These are phyloP conservation scores for Terrapene triunguis DNA, from an alignment of 2,113 vertebrate genomes.

Conservation along the genomic window DNA sequence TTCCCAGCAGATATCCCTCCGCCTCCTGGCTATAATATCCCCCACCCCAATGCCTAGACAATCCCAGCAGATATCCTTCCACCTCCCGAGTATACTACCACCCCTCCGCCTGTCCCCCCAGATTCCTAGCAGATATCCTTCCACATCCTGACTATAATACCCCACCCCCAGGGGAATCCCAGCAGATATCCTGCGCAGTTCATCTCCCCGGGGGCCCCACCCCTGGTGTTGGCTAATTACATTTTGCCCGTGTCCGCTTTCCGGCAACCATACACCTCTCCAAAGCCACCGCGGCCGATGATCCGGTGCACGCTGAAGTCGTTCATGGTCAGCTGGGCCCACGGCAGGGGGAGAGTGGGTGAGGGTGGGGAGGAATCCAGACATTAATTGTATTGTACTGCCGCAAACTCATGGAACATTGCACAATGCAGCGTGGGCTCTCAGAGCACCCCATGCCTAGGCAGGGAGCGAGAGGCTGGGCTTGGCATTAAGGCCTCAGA, in stretches of 20 bases:
- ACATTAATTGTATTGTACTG: neutral
- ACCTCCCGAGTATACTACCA: too few relatives aligned
- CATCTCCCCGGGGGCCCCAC: accelerated
- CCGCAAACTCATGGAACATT: neutral
- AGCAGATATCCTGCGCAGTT: accelerated
- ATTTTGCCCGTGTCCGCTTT: conserved; percentile 85
- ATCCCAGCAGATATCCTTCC: too few relatives aligned
- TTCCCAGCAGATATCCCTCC: too few relatives aligned
- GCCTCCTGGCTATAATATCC: too few relatives aligned
- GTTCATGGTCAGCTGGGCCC: conserved; percentile 82
- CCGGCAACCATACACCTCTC: conserved; percentile 84
- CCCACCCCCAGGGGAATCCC: too few relatives aligned
- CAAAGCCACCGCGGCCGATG: conserved; percentile 82
- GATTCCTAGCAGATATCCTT: too few relatives aligned
- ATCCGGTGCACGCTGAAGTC: conserved; percentile 86
- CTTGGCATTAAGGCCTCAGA: neutral
- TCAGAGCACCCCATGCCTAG: neutral
- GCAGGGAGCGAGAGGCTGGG: neutral
- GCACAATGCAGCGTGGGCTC: too few relatives aligned
- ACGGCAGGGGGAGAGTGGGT: neutral
- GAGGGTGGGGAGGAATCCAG: neutral
- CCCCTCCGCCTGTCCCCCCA: too few relatives aligned
- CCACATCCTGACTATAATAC: accelerated
- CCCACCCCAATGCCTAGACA: too few relatives aligned
- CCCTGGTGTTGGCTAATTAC: neutral